Conservation (phyloP, 2,113 vertebrate genomes). For the Ptyas mucosa region DNA sequence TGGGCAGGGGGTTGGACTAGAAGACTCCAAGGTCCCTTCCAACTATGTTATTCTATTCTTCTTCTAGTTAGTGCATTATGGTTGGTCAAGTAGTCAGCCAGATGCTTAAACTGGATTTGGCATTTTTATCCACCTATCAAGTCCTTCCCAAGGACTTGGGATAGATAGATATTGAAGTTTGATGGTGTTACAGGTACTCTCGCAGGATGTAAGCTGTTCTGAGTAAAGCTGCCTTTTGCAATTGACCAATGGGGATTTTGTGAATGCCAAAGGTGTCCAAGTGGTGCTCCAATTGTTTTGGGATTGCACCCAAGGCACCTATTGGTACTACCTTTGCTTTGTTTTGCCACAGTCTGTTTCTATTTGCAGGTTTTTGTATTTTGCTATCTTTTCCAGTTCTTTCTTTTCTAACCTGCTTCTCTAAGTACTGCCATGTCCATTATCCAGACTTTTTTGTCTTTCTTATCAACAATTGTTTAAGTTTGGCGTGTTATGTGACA, state of each 20-base stretch:
- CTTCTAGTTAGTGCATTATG: background rate
- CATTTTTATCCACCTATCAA: background rate
- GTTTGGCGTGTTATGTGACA: background rate
- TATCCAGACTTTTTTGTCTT: background rate
- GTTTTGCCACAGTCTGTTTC: background rate
- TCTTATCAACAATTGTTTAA: background rate
- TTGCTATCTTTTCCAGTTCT: background rate
- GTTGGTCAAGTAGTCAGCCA: background rate
- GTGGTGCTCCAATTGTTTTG: background rate
- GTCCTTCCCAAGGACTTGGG: background rate
- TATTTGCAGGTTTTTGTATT: background rate
- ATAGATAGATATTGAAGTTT: background rate
- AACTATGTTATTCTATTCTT: no score
- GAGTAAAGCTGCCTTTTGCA: background rate
- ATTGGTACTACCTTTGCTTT: background rate
- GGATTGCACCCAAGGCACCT: background rate
- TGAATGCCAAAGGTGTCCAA: background rate
- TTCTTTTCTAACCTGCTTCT: background rate
- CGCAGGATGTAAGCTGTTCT: background rate
- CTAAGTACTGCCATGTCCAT: background rate
- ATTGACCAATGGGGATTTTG: background rate
- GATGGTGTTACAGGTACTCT: background rate
- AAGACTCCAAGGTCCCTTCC: no score
- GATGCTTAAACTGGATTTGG: background rate
- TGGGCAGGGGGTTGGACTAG: no score